Percentiles rank a stretch among this genome's conserved stretches.
These are phyloP conservation scores for Daphoenositta chrysoptera DNA, from an alignment of 2,113 vertebrate species.

Conservation along the genomic window DNA sequence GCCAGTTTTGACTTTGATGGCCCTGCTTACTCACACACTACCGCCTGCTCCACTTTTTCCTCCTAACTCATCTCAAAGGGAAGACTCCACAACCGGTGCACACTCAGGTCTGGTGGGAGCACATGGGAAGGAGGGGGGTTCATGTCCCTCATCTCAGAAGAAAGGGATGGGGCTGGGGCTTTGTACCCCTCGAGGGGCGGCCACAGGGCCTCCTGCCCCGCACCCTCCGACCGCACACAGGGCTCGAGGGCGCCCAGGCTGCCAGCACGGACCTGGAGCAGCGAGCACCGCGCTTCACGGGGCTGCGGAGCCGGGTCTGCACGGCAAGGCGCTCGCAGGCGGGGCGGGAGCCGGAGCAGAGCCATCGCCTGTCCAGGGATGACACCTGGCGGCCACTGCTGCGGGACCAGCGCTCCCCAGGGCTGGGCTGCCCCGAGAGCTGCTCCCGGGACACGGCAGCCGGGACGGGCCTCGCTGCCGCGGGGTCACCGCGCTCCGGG, in stretches of 20 bases:
- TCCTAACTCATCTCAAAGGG: background rate
- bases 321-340: background rate
- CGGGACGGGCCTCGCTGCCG: background rate
- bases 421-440: background rate
- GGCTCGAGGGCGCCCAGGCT: background rate
- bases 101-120: background rate
- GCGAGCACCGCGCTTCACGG: accelerated
- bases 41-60: background rate
- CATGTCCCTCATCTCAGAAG: accelerated
- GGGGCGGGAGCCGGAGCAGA: background rate
- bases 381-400: slow-evolving; percentile 47
- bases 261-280: background rate
- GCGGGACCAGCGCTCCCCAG: background rate
- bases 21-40: background rate
- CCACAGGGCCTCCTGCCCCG: background rate
- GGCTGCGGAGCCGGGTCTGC: background rate
- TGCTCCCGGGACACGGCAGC: background rate
- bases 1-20: background rate
- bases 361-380: background rate
- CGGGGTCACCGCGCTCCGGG: background rate
- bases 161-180: background rate
- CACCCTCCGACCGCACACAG: background rate
- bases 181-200: background rate
- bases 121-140: accelerated
- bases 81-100: accelerated